Conservation (phyloP, 2,888 invertebrate species). For the Acrocera orbiculus region DNA sequence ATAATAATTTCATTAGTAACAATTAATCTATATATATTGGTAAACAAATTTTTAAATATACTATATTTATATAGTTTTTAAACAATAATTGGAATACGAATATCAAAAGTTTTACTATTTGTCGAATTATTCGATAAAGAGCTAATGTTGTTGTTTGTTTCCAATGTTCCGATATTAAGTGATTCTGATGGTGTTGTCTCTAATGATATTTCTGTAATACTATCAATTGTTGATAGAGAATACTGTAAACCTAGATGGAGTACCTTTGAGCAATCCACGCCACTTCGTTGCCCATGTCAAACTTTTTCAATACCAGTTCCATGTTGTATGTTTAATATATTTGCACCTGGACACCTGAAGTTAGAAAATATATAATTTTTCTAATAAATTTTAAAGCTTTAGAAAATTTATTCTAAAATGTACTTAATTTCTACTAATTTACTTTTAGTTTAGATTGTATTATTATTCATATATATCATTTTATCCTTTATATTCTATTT, state of each 20-base stretch:
- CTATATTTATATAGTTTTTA: no score
- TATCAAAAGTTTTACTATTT: conserved; percentile 26
- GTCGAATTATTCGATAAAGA: conserved; percentile 21
- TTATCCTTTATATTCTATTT: no score
- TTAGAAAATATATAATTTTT: background rate
- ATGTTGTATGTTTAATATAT: conserved; percentile 26
- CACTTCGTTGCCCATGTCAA: conserved; percentile 33
- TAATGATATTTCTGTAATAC: conserved; percentile 14
- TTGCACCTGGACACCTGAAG: conserved; percentile 16
- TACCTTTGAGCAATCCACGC: conserved; percentile 30
- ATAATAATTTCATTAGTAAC: no score
- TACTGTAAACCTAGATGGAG: conserved; percentile 17
- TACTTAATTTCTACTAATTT: no score
- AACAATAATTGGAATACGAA: conserved; percentile 28
- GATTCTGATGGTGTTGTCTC: conserved; percentile 8
- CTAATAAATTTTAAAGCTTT: no score
- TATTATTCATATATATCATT: no score
- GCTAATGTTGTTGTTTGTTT: conserved; percentile 18
- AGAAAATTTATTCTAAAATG: no score
- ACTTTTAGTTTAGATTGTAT: no score
- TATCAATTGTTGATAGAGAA: conserved; percentile 15
- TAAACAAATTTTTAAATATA: no score
- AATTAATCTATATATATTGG: no score
- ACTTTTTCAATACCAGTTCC: conserved; percentile 29
- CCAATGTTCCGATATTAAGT: no score